Base-by-base conservation (phyloP, 92 coral and sea anemone genomes). In the Epizoanthus illoricatus region DNA sequence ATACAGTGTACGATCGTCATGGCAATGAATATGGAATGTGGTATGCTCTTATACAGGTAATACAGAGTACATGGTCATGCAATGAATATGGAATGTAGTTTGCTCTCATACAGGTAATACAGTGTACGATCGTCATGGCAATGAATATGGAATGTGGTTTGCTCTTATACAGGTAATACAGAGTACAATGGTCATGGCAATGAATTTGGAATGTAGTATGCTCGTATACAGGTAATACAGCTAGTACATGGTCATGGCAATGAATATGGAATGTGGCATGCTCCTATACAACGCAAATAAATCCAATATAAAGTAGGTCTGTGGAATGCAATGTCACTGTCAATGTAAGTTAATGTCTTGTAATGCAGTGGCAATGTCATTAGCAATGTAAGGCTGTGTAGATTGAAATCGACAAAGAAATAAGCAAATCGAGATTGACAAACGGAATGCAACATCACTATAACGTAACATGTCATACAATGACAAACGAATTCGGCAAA, bases 371-470 rank as follows among this genome's bases (percentile, higher is more conserved):
- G 52, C 20, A 36, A 39, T 39, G 72, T 68, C 45, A 39, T 43
- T 33, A 4, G 40, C 4, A 4, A 68, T 15, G 72, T 66, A 66
- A 66, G 3, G 71, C 47, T 23, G 2, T 11, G 71, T 4, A 16
- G 15, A 2, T 4, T 16, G 36, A 65, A 65, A 49, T 8, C 9
- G 15, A 49, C 15, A 49, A 49, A 47, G 9, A 4, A 42, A 4
- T 42, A 6, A 42, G 3, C 7, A 42, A 42, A 43, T 43, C 8
- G 49, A 43, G 15, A 40, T 85, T 71, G 84, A 72, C 74, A 88
- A 83, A 74, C 61, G 79, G 87, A 80, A 84, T 28, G 86, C 24
- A 66, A 84, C 55, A 71, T 73, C 84, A 87, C 74, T 78, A 84
- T 65, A 74, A 56, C 56, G 47, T 47, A 79, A 63, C 75, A 84